Base-by-base conservation (phyloP, 2,113 vertebrate genomes). In the Protobothrops mucrosquamatus region DNA sequence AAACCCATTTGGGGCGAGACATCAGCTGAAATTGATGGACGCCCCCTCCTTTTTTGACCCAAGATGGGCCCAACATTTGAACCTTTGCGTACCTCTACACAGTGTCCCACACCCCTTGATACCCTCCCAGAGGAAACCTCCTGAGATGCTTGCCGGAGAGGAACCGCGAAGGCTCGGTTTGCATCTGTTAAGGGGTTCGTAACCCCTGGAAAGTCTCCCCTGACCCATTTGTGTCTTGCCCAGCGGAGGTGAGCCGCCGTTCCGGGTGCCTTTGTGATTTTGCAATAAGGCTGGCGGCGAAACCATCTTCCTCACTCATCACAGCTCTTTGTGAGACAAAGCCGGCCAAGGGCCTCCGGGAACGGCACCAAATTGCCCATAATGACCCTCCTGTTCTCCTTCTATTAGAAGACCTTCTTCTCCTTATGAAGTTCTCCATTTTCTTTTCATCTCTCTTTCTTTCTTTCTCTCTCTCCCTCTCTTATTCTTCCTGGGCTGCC, bases 391-490 rank as follows among this genome's bases (percentile, higher is more conserved):
- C 52, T 74, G 24, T 34, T 39, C 29, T 43, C 61, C 48, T 55
- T 39, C 69, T 2, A 4, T 14, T 9, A 85, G 15, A 12, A 3
- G 2, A 89, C 88, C 61, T 39, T 39, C 39, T 29, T 93, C 2
- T 54, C 7, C 10, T 2, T 22, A 34, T 52, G 87, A 20, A 0
- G 22, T 43, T 90, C 6, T 0, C 85, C 48, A 93, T 0, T 59
- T 46, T 0, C 55, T 56, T 23, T 26, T 1, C 11, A 0, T 46
- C 24, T 64, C 59, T 29, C 23, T n/a, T n/a, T n/a, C n/a, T n/a
- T n/a, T 34, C 24, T 22, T 2, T 85, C 18, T 29, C 64, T 11
- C 15, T 26, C n/a, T 54, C 3, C 11, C 26, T 64, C 59, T 12
- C 22, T n/a, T 15, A 18, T 43, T 61, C 43, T 48, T 2, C 2